Evolutionary conservation across 2,888 invertebrate genomes (phyloP).

Genomic region (Nymphalis c-album): DNA sequence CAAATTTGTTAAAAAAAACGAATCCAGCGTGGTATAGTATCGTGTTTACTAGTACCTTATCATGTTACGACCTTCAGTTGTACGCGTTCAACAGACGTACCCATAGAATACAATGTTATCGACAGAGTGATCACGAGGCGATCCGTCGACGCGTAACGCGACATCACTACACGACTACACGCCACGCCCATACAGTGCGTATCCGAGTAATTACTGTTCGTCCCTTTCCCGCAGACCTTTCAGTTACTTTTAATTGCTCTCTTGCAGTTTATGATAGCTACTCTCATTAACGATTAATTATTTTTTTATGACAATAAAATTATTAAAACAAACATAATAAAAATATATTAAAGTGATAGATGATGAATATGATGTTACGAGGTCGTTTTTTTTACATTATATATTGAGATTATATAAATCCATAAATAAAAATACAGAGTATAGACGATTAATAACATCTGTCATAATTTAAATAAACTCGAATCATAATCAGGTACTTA

Average conservation of each 20-base stretch:
- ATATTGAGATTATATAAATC: no score
- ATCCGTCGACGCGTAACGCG: conserved; percentile 28
- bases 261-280: neutral
- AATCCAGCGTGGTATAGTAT: neutral
- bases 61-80: conserved; percentile 4
- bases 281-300: neutral
- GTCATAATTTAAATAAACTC: no score
- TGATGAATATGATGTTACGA: no score
- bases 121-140: conserved; percentile 21
- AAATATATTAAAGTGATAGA: no score
- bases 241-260: conserved; percentile 30
- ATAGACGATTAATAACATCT: no score
- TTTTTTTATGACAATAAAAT: neutral
- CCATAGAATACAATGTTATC: conserved; percentile 23
- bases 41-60: neutral
- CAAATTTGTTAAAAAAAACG: no score
- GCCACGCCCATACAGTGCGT: conserved; percentile 46
- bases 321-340: neutral
- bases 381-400: no score
- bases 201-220: conserved; percentile 54
- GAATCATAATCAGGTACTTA: no score
- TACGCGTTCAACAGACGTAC: neutral
- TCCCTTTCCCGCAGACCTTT: conserved; percentile 53
- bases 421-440: no score
- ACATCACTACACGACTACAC: conserved; percentile 12